phyloP scores from a whole-genome alignment of 2,888 invertebrate genomes.

The Ceraclea dissimilis region DNA sequence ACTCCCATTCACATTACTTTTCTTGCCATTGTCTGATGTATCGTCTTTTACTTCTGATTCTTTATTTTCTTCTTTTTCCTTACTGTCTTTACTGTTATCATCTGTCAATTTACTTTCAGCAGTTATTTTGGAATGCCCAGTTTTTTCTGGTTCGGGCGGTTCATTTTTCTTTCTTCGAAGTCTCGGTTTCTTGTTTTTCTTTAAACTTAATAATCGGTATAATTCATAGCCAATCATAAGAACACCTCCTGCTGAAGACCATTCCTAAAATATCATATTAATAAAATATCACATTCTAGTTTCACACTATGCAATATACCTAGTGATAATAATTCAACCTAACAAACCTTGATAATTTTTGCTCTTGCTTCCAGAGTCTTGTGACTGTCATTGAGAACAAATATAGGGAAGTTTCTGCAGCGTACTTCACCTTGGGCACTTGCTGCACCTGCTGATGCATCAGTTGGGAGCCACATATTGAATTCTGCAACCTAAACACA shows the following conservation, averaged over 20 bases:
- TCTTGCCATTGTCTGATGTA: constrained; percentile 28
- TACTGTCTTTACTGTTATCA: constrained; percentile 27
- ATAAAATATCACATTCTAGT: neutral
- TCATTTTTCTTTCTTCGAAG: constrained; percentile 44
- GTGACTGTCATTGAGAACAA: constrained; percentile 87
- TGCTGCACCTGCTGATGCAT: constrained; percentile 50
- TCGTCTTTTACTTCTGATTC: neutral
- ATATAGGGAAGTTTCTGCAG: constrained; percentile 77
- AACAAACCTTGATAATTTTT: constrained; percentile 62
- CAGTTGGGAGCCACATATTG: constrained; percentile 91
- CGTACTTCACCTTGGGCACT: constrained; percentile 61
- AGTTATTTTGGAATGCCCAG: neutral
- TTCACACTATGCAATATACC: neutral
- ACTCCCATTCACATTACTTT: constrained; percentile 29
- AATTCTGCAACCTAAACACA: constrained; percentile 74
- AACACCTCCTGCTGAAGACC: constrained; percentile 86
- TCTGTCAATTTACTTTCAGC: constrained; percentile 29
- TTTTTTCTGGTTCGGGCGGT: constrained; percentile 8
- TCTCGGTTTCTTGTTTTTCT: constrained; percentile 55
- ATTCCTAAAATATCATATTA: constrained; percentile 49
- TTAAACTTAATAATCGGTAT: constrained; percentile 81
- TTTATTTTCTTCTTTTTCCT: constrained; percentile 29
- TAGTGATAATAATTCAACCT: neutral
- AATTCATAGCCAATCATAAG: constrained; percentile 95
- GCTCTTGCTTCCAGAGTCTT: constrained; percentile 85